Percentiles rank a stretch among this genome's conserved stretches.
Evolutionary conservation across 1,140 invertebrate species (phyloP).

Genomic region (Zaprionus camerounensis): DNA sequence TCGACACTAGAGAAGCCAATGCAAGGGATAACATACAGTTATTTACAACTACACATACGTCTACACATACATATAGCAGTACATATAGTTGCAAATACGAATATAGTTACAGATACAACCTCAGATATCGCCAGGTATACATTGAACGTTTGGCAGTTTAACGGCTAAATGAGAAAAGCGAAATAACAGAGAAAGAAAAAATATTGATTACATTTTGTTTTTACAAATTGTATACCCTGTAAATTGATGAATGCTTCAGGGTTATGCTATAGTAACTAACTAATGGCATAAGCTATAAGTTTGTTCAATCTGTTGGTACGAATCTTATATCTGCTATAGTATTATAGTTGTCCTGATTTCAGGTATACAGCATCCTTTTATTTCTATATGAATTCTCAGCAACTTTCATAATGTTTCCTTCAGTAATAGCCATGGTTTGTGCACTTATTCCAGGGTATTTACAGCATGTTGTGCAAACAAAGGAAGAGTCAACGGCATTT

Average conservation of each 20-base stretch:
- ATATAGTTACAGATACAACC: constrained; percentile 6
- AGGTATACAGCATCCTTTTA: too few relatives aligned
- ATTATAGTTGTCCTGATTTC: not conserved
- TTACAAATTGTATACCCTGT: constrained; percentile 7
- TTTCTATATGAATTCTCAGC: not conserved
- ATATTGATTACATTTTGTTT: constrained; percentile 10
- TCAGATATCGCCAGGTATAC: not conserved
- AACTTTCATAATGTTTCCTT: not conserved
- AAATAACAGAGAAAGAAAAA: not conserved
- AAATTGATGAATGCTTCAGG: not conserved
- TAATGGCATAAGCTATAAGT: not conserved
- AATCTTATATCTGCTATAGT: too few relatives aligned
- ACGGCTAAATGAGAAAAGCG: constrained; percentile 16
- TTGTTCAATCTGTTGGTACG: too few relatives aligned
- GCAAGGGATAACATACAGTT: constrained; percentile 11
- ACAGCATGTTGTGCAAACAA: not conserved
- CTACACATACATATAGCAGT: not conserved
- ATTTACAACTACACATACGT: constrained; percentile 12
- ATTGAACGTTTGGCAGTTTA: constrained; percentile 9
- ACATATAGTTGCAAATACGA: not conserved
- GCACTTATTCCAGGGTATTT: not conserved
- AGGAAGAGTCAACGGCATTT: constrained; percentile 55
- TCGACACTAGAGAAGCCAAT: constrained; percentile 31
- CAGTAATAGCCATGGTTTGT: too few relatives aligned
- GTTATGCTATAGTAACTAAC: not conserved